Percentiles rank a stretch among this genome's conserved stretches.
phyloP scores from a whole-genome alignment of 2,113 vertebrate genomes.

The Tylochromis polylepis region DNA sequence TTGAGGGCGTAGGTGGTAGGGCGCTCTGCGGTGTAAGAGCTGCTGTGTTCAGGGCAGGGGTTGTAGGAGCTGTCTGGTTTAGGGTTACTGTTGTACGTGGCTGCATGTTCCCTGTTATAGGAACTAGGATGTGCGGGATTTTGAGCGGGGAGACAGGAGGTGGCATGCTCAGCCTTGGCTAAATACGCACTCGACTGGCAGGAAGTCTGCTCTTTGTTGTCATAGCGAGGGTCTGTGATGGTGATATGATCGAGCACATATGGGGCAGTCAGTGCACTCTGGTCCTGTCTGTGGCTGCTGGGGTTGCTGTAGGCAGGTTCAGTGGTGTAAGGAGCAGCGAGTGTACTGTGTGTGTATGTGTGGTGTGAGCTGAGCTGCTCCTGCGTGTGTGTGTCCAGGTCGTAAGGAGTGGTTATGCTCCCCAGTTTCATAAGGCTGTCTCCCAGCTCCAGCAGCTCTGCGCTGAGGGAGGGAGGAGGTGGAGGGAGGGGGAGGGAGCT shows the following conservation, averaged over 20 bases:
- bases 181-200: slow-evolving; percentile 10
- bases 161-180: slow-evolving; percentile 39
- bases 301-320: slow-evolving; percentile 30
- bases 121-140: neutral
- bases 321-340: slow-evolving; percentile 11
- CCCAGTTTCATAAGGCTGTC: slow-evolving; percentile 86
- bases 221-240: slow-evolving; percentile 24
- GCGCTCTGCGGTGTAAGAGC: slow-evolving; percentile 41
- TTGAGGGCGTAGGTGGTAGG: slow-evolving; percentile 9
- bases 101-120: slow-evolving; percentile 2
- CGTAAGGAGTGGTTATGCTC: slow-evolving; percentile 76
- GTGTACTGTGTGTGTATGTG: slow-evolving; percentile 22
- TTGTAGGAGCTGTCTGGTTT: slow-evolving; percentile 36
- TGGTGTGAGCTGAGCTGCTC: slow-evolving; percentile 44
- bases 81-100: neutral
- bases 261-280: neutral
- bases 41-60: slow-evolving; percentile 29
- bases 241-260: slow-evolving; percentile 38
- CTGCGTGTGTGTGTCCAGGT: slow-evolving; percentile 55
- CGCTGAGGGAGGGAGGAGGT: slow-evolving; percentile 81
- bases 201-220: slow-evolving; percentile 40
- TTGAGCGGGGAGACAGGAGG: slow-evolving; percentile 16
- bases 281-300: slow-evolving; percentile 42
- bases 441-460: slow-evolving; percentile 86
- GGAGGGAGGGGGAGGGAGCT: slow-evolving; percentile 50